Evolutionary conservation across 2,888 invertebrate genomes (phyloP).

Genomic region (Orthosia gothica): DNA sequence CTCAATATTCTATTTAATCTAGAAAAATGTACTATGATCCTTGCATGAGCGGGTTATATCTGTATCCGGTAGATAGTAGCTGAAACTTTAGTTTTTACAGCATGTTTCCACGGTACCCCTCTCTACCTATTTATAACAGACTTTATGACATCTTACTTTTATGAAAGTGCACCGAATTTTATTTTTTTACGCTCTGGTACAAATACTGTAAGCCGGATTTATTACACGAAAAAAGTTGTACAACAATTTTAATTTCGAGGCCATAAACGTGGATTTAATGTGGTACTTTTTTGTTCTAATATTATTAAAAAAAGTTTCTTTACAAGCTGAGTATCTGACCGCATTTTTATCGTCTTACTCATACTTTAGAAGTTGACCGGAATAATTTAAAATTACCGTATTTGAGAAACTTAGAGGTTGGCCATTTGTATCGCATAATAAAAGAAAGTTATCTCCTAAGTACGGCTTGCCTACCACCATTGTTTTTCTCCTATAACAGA

Average conservation of each 20-base stretch:
- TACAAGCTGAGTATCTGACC: slow-evolving; percentile 2
- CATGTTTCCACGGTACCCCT: too few species aligned
- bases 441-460: background rate
- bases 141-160: slow-evolving; percentile 58
- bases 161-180: slow-evolving; percentile 57
- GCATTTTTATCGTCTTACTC: background rate
- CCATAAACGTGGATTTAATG: slow-evolving; percentile 47
- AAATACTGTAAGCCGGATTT: slow-evolving; percentile 52
- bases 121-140: too few species aligned
- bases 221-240: slow-evolving; percentile 50
- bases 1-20: too few species aligned
- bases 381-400: background rate
- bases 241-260: slow-evolving; percentile 48
- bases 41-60: too few species aligned
- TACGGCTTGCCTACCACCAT: background rate
- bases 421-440: too few species aligned
- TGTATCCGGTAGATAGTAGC: too few species aligned
- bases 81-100: too few species aligned
- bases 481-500: background rate
- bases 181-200: slow-evolving; percentile 43
- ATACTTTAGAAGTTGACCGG: background rate
- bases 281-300: slow-evolving; percentile 49
- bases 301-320: slow-evolving; percentile 26
- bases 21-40: too few species aligned
- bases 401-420: background rate